Percentiles rank a stretch among this genome's conserved stretches.
Conservation (phyloP, 2,113 vertebrate genomes). For the Lipotes vexillifer region DNA sequence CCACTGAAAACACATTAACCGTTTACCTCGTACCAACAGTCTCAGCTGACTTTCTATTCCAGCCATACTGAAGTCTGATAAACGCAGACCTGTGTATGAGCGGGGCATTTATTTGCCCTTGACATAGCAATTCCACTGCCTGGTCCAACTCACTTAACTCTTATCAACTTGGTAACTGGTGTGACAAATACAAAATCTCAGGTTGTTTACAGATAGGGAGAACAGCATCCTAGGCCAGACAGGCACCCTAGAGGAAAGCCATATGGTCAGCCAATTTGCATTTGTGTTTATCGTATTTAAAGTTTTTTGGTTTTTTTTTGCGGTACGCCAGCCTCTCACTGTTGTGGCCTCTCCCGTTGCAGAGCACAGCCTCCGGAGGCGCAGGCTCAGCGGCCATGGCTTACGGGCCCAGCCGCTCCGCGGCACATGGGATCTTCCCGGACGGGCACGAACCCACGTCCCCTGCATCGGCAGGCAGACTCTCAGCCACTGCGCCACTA, state of each 20-base stretch:
- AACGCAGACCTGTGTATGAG: background rate
- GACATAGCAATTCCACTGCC: background rate
- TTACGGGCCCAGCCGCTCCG: too few relatives aligned
- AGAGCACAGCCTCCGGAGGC: too few relatives aligned
- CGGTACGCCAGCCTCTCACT: too few relatives aligned
- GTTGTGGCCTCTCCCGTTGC: too few relatives aligned
- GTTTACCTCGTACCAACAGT: background rate
- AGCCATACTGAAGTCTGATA: background rate
- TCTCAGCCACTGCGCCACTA: too few relatives aligned
- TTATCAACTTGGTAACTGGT: background rate
- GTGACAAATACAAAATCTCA: background rate
- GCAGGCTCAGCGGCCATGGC: too few relatives aligned
- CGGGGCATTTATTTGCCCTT: background rate
- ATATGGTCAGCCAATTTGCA: conserved; percentile 4
- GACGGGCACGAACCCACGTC: too few relatives aligned
- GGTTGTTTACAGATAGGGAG: background rate
- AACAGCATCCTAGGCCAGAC: background rate
- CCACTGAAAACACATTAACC: background rate
- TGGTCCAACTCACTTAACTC: background rate
- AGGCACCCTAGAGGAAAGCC: background rate
- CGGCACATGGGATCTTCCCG: too few relatives aligned
- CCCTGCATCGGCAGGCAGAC: too few relatives aligned
- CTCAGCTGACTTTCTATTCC: background rate
- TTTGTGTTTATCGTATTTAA: conserved; percentile 36
- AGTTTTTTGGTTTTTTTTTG: background rate